Conservation (phyloP, 2,113 vertebrate species). For the Lagopus muta region DNA sequence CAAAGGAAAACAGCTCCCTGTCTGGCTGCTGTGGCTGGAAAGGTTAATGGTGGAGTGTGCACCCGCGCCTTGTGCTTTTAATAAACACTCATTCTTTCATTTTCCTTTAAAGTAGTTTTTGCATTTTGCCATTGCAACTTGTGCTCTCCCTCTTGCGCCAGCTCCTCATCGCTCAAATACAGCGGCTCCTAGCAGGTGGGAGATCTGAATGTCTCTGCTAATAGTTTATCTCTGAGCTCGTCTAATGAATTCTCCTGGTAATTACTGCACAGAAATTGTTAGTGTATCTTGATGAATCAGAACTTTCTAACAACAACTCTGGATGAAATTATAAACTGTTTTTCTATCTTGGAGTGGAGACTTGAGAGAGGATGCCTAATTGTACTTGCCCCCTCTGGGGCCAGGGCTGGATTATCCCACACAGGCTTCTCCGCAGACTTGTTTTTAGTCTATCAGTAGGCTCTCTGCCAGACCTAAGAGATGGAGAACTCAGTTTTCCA, state of each 20-base stretch:
- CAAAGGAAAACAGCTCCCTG: background rate
- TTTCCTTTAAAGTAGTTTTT: conserved; percentile 7
- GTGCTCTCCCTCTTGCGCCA: background rate
- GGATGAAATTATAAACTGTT: conserved; percentile 64
- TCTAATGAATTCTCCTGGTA: conserved; percentile 20
- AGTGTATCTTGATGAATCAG: conserved; percentile 65
- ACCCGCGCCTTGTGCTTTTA: background rate
- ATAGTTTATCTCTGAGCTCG: conserved; percentile 28
- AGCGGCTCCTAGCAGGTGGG: conserved; percentile 45
- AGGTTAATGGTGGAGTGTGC: background rate
- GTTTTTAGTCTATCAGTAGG: conserved; percentile 40
- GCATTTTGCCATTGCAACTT: background rate
- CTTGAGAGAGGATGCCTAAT: conserved; percentile 63
- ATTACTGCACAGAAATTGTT: conserved; percentile 49
- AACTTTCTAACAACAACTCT: conserved; percentile 64
- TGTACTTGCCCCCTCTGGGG: conserved; percentile 52
- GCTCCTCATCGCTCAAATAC: background rate
- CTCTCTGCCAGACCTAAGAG: conserved; percentile 33
- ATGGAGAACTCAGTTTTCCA: conserved; percentile 44
- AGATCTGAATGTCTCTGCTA: conserved; percentile 33
- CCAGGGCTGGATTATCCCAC: conserved; percentile 56
- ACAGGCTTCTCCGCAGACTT: conserved; percentile 44
- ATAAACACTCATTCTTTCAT: conserved; percentile 1
- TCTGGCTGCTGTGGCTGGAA: background rate
- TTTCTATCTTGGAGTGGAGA: conserved; percentile 67